phyloP scores from a whole-genome alignment of 1,140 invertebrate genomes.

The Protaetia brevitarsis region DNA sequence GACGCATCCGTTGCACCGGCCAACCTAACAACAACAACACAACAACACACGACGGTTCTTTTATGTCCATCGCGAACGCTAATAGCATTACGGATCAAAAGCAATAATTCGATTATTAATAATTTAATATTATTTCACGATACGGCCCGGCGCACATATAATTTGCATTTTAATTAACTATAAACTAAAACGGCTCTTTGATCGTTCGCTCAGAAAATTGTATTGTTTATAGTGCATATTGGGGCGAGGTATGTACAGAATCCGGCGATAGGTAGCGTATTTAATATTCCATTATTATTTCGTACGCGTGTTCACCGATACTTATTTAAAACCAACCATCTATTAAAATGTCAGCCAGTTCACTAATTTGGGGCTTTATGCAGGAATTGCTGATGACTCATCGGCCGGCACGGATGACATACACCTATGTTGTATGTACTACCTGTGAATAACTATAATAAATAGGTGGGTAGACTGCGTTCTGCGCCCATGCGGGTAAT shows the following conservation, averaged over 20 bases:
- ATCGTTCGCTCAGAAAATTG: conserved; percentile 28
- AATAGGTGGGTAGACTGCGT: no score
- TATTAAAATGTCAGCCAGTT: conserved; percentile 8
- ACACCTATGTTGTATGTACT: no score
- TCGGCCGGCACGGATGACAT: no score
- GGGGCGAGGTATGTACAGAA: not conserved
- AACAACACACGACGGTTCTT: not conserved
- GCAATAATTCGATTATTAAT: conserved; percentile 26
- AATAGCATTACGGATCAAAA: conserved; percentile 22
- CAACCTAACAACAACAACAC: no score
- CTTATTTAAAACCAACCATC: not conserved
- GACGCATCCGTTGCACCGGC: no score
- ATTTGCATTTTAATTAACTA: conserved; percentile 30
- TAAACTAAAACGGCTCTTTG: conserved; percentile 23
- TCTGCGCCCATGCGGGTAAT: no score
- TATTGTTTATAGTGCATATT: conserved; percentile 18
- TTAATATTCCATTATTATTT: conserved; percentile 10
- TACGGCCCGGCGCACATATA: conserved; percentile 27
- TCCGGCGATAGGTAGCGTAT: not conserved
- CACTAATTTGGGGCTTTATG: conserved; percentile 1
- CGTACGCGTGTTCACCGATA: not conserved
- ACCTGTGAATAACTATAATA: no score
- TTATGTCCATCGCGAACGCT: not conserved
- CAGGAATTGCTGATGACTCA: not conserved
- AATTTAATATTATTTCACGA: conserved; percentile 29